A percentile compares a stretch with the other conserved stretches of the same genome.
Conservation (phyloP, 92 coral and sea anemone species). For the Virgularia gustaviana region DNA sequence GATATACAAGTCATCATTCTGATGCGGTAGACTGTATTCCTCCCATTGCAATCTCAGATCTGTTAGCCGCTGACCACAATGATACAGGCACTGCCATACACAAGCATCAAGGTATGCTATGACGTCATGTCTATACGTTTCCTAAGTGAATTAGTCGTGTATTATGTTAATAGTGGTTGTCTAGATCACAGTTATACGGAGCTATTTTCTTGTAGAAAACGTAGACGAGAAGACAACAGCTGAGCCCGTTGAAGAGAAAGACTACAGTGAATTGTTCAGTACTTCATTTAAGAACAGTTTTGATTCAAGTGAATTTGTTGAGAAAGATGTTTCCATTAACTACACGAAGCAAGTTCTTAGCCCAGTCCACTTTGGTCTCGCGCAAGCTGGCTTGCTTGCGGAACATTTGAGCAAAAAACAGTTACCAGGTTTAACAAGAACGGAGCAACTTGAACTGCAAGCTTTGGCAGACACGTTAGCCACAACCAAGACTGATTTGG, state of each 20-base stretch:
- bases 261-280: constrained; percentile 82
- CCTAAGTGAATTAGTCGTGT: too few species aligned
- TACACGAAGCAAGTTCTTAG: constrained; percentile 1
- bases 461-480: constrained; percentile 99
- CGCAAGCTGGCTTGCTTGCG: constrained; percentile 75
- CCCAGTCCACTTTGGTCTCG: constrained; percentile 76
- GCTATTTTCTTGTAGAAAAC: too few species aligned
- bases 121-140: too few species aligned
- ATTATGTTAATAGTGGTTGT: too few species aligned
- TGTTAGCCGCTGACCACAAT: constrained; percentile 90
- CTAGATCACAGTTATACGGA: too few species aligned
- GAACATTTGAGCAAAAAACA: constrained; percentile 85
- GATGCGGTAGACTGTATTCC: constrained; percentile 73
- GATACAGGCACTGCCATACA: constrained; percentile 61
- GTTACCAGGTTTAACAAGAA: constrained; percentile 89
- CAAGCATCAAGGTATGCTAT: background rate
- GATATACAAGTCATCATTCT: constrained; percentile 58
- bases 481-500: constrained; percentile 85
- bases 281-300: constrained; percentile 26
- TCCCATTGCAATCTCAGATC: constrained; percentile 81
- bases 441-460: constrained; percentile 83
- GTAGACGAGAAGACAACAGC: background rate
- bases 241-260: constrained; percentile 55
- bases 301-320: background rate
- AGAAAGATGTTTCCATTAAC: background rate